These are phyloP conservation scores for Neosalanx taihuensis DNA, from an alignment of 2,797 vertebrate species.

Conservation along the genomic window DNA sequence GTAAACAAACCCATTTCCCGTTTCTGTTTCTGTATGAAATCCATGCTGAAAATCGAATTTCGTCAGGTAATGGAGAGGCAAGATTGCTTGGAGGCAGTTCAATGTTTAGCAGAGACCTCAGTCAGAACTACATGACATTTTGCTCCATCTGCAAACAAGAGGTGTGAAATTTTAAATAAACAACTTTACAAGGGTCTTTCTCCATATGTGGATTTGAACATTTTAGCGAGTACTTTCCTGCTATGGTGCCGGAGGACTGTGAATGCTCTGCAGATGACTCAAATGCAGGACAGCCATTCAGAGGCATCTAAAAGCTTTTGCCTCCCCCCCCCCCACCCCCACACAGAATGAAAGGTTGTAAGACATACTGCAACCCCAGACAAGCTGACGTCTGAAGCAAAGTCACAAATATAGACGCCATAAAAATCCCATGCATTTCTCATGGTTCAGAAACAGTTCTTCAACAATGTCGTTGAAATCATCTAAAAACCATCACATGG, in stretches of 20 bases:
- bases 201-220: slow-evolving; percentile 6
- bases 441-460: too few relatives aligned
- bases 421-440: neutral
- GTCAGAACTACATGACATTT: neutral
- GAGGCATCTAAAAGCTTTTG: slow-evolving; percentile 21
- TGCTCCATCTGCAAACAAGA: neutral
- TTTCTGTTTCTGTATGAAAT: neutral
- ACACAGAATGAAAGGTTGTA: neutral
- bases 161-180: slow-evolving; percentile 12
- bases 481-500: too few relatives aligned
- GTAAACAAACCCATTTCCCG: too few relatives aligned
- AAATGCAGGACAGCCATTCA: slow-evolving; percentile 9
- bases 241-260: slow-evolving; percentile 18
- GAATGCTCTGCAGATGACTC: neutral
- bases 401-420: neutral
- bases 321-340: neutral
- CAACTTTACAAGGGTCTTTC: neutral
- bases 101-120: neutral
- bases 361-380: neutral
- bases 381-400: neutral
- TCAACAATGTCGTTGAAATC: too few relatives aligned
- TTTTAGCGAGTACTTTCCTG: slow-evolving; percentile 13
- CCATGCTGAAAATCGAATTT: neutral
- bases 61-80: neutral
- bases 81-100: slow-evolving; percentile 1